These are phyloP conservation scores for Spilosoma lubricipeda DNA, from an alignment of 2,888 invertebrate genomes.

Conservation along the genomic window DNA sequence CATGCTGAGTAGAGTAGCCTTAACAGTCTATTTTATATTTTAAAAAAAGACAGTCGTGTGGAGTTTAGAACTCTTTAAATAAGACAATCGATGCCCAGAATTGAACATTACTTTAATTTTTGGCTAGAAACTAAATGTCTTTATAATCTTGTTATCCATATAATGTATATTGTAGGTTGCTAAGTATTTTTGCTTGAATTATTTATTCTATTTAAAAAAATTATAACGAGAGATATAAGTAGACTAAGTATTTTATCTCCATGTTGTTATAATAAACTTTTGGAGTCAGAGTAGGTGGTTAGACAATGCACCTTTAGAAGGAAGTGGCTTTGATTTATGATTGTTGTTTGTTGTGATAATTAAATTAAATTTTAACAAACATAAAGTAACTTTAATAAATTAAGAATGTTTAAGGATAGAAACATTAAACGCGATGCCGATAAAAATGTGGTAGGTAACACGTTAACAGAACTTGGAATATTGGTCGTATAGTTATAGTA, in stretches of 20 bases:
- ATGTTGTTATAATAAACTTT: neutral
- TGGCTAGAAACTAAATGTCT: too few species aligned
- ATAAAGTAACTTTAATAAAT: neutral
- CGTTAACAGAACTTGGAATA: neutral
- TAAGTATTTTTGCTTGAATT: neutral
- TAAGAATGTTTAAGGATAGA: neutral
- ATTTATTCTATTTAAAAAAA: neutral
- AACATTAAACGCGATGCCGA: neutral
- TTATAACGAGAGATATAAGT: neutral
- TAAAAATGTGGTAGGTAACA: neutral
- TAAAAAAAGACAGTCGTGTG: too few species aligned
- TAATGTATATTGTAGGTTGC: too few species aligned
- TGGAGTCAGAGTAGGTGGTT: neutral
- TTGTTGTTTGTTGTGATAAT: neutral
- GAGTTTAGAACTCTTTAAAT: neutral
- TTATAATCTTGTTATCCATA: too few species aligned
- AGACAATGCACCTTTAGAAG: neutral
- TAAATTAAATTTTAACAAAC: neutral
- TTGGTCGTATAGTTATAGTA: neutral
- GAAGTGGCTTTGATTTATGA: neutral
- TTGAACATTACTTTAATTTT: neutral
- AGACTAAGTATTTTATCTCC: neutral
- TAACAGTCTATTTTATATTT: too few species aligned
- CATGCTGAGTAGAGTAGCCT: too few species aligned
- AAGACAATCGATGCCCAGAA: neutral